phyloP scores from a whole-genome alignment of 2,113 vertebrate species.

The Tringa solitaria region DNA sequence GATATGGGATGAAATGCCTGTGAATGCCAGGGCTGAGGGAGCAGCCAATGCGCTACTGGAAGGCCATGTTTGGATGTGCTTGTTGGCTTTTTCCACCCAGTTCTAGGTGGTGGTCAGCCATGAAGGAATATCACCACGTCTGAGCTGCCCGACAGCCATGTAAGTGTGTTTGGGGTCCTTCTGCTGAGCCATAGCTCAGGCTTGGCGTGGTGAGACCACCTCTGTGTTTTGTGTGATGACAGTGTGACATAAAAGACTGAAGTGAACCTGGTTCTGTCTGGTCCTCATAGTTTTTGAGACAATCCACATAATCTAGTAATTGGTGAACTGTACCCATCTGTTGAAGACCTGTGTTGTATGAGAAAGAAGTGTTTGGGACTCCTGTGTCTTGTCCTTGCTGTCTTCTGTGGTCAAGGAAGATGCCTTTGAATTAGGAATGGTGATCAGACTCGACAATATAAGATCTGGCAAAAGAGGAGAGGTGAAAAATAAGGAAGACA shows the following conservation, averaged over 20 bases:
- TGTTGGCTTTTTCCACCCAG: neutral
- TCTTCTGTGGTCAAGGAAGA: neutral
- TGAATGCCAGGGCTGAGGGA: neutral
- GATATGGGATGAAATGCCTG: rapidly evolving
- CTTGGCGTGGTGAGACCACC: neutral
- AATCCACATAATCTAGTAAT: neutral
- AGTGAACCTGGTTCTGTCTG: neutral
- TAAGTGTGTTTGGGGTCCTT: neutral
- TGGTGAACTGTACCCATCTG: neutral
- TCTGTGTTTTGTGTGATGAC: neutral
- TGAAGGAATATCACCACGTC: neutral
- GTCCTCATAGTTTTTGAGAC: neutral
- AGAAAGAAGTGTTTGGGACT: neutral
- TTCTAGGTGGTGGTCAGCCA: neutral
- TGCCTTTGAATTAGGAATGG: neutral
- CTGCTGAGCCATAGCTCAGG: neutral
- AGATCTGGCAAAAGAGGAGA: neutral
- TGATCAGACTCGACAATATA: neutral
- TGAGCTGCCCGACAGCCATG: neutral
- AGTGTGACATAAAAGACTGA: neutral
- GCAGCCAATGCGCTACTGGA: rapidly evolving
- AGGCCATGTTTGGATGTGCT: neutral
- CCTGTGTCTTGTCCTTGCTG: neutral
- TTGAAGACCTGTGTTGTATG: neutral
- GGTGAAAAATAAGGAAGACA: neutral